These are phyloP conservation scores for Pristionchus maxplancki DNA, from an alignment of 2,888 invertebrate genomes.

Conservation along the genomic window DNA sequence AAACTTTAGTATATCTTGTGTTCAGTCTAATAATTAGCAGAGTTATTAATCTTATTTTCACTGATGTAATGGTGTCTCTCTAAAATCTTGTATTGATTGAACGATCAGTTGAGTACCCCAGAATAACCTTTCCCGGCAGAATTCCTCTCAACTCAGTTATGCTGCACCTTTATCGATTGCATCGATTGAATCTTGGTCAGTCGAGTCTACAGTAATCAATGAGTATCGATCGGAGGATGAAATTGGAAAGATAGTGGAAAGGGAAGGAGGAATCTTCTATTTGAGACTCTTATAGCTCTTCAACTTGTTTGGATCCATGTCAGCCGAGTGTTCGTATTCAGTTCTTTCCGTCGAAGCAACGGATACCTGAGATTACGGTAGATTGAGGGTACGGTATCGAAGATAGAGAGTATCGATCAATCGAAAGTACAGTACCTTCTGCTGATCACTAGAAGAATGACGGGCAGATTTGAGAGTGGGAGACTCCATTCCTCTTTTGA, in stretches of 20 bases:
- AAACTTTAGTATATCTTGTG: too few relatives aligned
- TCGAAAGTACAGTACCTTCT: neutral
- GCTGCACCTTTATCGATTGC: neutral
- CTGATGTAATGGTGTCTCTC: too few relatives aligned
- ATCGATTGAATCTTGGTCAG: neutral
- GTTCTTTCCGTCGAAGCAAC: neutral
- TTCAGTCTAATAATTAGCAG: too few relatives aligned
- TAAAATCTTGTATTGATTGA: too few relatives aligned
- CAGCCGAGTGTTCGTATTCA: conserved; percentile 27
- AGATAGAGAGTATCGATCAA: neutral
- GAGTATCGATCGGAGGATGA: conserved; percentile 4
- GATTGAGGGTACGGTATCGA: neutral
- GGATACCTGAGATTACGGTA: conserved; percentile 37
- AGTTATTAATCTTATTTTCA: too few relatives aligned
- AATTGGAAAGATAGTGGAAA: neutral
- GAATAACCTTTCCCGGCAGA: too few relatives aligned
- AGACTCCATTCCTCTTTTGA: neutral
- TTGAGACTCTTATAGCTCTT: conserved; percentile 9
- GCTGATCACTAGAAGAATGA: neutral
- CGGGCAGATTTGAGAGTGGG: neutral
- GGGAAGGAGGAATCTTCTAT: neutral
- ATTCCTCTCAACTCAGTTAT: neutral
- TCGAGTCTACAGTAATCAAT: conserved; percentile 24
- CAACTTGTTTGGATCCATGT: conserved; percentile 47
- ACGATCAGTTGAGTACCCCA: too few relatives aligned